A percentile compares a stretch with the other conserved stretches of the same genome.
Conservation (phyloP, 2,888 invertebrate genomes). For the Aphodius granarius region DNA sequence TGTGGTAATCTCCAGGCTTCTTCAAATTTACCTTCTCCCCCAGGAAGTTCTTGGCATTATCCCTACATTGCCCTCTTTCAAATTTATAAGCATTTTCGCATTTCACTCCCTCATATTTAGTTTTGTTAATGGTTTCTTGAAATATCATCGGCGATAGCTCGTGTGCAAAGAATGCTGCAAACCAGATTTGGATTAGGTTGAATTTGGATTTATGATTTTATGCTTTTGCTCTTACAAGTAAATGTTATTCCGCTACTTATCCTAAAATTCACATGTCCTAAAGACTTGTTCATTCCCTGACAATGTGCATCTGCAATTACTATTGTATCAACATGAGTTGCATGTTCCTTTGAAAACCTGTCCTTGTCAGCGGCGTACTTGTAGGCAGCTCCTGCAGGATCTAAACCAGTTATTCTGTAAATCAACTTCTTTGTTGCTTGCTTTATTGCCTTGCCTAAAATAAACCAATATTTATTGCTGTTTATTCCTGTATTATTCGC, state of each 20-base stretch:
- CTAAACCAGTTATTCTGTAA: constrained; percentile 51
- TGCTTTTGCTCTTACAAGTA: background rate
- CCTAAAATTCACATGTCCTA: constrained; percentile 75
- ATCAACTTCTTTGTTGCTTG: constrained; percentile 9
- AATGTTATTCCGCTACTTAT: constrained; percentile 61
- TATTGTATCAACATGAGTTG: constrained; percentile 66
- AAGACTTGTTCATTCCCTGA: constrained; percentile 61
- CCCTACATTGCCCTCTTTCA: background rate
- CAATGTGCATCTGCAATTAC: constrained; percentile 69
- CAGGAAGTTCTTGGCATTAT: background rate
- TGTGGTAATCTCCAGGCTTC: background rate
- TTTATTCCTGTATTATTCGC: no score
- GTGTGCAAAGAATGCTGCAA: background rate
- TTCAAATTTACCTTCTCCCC: background rate
- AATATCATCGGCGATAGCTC: background rate
- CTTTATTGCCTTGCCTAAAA: constrained; percentile 4
- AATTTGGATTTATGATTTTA: background rate
- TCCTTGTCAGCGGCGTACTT: constrained; percentile 55
- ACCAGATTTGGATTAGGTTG: no score
- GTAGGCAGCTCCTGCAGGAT: constrained; percentile 64
- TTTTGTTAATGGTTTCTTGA: background rate
- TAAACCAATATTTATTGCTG: background rate
- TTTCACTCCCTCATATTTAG: background rate
- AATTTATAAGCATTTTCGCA: background rate
- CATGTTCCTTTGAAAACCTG: constrained; percentile 59